These are phyloP conservation scores for Caenorhabditis sp. DNA, from an alignment of 2,888 invertebrate genomes.

Conservation along the genomic window DNA sequence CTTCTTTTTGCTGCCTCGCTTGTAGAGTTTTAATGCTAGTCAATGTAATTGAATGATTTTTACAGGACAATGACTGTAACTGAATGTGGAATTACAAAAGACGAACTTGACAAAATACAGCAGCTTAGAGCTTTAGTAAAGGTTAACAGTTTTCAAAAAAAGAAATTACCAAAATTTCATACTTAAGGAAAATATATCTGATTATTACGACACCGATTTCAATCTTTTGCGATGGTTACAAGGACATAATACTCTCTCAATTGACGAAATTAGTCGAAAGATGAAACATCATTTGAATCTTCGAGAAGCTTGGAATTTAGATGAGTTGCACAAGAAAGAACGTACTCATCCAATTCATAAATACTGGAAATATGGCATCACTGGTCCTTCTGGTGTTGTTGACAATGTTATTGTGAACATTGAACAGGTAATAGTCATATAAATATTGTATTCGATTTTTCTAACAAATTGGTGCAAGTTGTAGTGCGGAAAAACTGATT, in stretches of 20 bases:
- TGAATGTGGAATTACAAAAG: conserved; percentile 20
- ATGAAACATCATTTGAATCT: conserved; percentile 76
- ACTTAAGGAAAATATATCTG: conserved; percentile 70
- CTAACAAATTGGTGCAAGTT: too few relatives aligned
- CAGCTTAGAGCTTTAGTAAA: conserved; percentile 70
- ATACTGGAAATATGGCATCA: conserved; percentile 77
- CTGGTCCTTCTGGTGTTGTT: conserved; percentile 69
- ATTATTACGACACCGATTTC: conserved; percentile 81
- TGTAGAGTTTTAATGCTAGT: too few relatives aligned
- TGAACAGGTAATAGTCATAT: conserved; percentile 73
- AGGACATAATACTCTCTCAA: conserved; percentile 73
- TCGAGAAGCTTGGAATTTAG: conserved; percentile 75
- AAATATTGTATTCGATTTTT: too few relatives aligned
- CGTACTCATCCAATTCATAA: conserved; percentile 78
- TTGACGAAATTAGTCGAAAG: conserved; percentile 78
- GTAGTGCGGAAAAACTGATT: conserved; percentile 78
- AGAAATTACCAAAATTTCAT: too few relatives aligned
- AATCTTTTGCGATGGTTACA: conserved; percentile 80
- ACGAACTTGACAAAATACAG: conserved; percentile 43
- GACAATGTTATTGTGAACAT: conserved; percentile 79
- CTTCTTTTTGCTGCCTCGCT: not conserved
- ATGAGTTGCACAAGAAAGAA: conserved; percentile 70
- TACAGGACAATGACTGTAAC: conserved; percentile 31
- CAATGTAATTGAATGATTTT: not conserved
- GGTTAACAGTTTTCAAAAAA: too few relatives aligned